Base-by-base conservation (phyloP, 1,140 invertebrate species). In the Xylocopa sonorina region DNA sequence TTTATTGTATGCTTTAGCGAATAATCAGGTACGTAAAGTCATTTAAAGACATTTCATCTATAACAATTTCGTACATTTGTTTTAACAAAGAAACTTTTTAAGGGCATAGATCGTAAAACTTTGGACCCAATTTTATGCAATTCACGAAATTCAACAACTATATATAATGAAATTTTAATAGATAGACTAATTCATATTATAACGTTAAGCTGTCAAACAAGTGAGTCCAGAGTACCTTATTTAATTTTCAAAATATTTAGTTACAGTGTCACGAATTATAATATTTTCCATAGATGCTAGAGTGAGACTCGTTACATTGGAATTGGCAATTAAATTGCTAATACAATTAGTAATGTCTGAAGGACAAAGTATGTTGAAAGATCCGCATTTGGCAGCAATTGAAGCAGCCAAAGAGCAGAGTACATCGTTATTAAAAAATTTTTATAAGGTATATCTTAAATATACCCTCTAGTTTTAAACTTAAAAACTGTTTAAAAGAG, bases 281-380 rank as follows among this genome's bases (percentile, higher is more conserved):
- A 79, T 79, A 69, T 75, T 76, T 82, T 81, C 91, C 27, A 88
- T 60, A 95, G 95, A 95, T 64, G 95, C 94, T 87, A 96, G 97
- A 94, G 96, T 99, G 14, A 95, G 99, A 24, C 94, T 99, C 18
- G 96, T 99, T 2, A 99, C 98, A 0, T 93, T 99, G 66, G 98
- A 99, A 92, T 93, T 99, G 86, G 95, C 96, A 46, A 95, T 98
- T 73, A 95, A 97, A 71, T 91, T 99, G 32, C 89, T 99, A 21
- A 94, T 94, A 71, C 92, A 95, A 90, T 90, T 95, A 78, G 94
- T 94, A 3, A 92, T 94, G 72, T 90, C 91, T 0, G 88, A 92
- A 87, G 90, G 93, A 87, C 89, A 94, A 88, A 90, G 93, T 86
- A 85, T 93, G 88, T 89, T 94, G 29, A 92, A 91, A 51, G 89